Evolutionary conservation across 2,888 invertebrate species (phyloP).

Genomic region (Mesopsocus fuscifrons): DNA sequence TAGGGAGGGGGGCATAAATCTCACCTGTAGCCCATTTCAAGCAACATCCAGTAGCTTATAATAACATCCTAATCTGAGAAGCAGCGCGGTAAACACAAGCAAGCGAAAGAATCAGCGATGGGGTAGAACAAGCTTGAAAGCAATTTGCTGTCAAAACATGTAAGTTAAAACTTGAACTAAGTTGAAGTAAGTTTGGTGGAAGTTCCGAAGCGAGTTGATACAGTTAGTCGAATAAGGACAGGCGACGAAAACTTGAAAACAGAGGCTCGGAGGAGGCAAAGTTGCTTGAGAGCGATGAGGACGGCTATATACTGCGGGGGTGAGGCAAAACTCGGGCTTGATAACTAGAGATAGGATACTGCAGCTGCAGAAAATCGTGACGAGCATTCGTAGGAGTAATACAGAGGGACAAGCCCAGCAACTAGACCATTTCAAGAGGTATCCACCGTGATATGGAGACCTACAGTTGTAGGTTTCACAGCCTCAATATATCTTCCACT

Average conservation of each 20-base stretch:
- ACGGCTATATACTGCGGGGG: not conserved
- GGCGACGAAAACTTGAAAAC: conserved; percentile 9
- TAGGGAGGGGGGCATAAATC: too few species aligned
- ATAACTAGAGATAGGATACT: not conserved
- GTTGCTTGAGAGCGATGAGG: not conserved
- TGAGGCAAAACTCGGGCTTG: not conserved
- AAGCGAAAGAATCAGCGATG: too few species aligned
- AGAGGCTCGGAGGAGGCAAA: not conserved
- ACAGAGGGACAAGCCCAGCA: too few species aligned
- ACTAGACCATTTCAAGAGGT: too few species aligned
- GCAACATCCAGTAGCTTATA: too few species aligned
- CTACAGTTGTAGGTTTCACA: too few species aligned
- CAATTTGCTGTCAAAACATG: conserved; percentile 11
- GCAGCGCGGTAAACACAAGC: too few species aligned
- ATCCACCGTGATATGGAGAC: too few species aligned
- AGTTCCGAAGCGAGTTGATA: conserved; percentile 9
- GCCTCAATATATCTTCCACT: too few species aligned
- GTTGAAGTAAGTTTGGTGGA: not conserved
- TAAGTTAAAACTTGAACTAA: conserved; percentile 9
- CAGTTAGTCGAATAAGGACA: conserved; percentile 4
- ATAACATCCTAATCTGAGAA: too few species aligned
- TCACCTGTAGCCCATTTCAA: too few species aligned
- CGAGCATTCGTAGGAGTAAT: not conserved
- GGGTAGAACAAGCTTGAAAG: not conserved
- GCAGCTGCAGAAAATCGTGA: not conserved